Percentiles rank a stretch among this genome's conserved stretches.
These are phyloP conservation scores for Yasuhikotakia modesta DNA, from an alignment of 2,797 vertebrate species.

Conservation along the genomic window DNA sequence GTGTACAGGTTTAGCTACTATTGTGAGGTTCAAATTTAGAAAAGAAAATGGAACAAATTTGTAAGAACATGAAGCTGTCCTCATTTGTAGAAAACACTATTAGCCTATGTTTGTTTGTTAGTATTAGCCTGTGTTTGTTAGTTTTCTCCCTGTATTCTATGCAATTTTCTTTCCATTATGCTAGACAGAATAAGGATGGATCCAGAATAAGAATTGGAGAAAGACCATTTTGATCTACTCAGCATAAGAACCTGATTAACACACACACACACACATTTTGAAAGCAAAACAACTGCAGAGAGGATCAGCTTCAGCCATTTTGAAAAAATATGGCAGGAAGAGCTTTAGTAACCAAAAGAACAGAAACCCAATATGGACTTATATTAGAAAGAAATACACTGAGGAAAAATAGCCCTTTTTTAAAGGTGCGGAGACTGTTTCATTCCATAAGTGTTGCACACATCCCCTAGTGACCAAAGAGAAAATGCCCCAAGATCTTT, in stretches of 20 bases:
- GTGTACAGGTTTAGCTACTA: slow-evolving; percentile 3
- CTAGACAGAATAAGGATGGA: slow-evolving; percentile 42
- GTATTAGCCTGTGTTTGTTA: no score
- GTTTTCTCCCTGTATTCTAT: not conserved
- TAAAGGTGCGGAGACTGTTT: not conserved
- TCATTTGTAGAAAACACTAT: not conserved
- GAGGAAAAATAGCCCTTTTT: not conserved
- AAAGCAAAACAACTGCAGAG: slow-evolving; percentile 29
- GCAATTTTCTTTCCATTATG: slow-evolving; percentile 43
- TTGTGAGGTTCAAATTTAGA: not conserved
- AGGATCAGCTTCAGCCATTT: slow-evolving; percentile 30
- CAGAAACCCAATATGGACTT: not conserved
- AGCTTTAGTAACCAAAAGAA: not conserved
- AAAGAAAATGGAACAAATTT: not conserved
- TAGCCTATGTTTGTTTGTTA: no score
- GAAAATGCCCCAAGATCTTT: not conserved
- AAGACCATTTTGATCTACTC: slow-evolving; percentile 45
- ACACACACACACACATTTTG: not conserved
- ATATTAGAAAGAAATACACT: not conserved
- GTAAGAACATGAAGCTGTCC: not conserved
- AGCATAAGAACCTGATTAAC: slow-evolving; percentile 30
- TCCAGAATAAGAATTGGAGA: slow-evolving; percentile 26
- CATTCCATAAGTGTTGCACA: not conserved
- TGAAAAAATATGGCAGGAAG: slow-evolving; percentile 20
- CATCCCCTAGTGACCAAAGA: not conserved